Base-by-base conservation (phyloP, 2,113 vertebrate species). In the Tringa solitaria region DNA sequence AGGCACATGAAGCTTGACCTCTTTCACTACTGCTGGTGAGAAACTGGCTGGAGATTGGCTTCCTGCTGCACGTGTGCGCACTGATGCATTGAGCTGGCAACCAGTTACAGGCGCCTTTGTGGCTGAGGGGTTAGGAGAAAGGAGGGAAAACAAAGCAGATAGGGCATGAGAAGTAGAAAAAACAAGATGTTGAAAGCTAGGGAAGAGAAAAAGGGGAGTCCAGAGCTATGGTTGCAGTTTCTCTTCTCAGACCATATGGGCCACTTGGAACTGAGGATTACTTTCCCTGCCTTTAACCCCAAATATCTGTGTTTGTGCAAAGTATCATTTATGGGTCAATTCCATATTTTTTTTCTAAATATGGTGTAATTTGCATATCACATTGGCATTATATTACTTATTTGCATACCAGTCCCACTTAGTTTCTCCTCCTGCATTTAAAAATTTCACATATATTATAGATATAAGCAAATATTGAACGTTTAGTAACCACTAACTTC, bases 1-100 rank as follows among this genome's bases (percentile, higher is more conserved):
- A 16, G 46, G 26, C 6, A 9, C 4, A 1, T 0, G 2, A 33
- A 56, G 16, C 39, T 33, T 37, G 33, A 27, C 7, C 12, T 27
- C 14, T 60, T 9, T 39, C 51, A 14, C 19, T 22, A n/a, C 7
- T 54, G 84, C 43, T 80, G 33, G 14, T 37, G 39, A 56, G 78
- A 5, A 5, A 17, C 16, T 22, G 32, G 30, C 20, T 22, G 7
- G 57, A 5, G 7, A 39, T 11, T n/a, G 16, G 37, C 41, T 64
- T n/a, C 1, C 1, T 33, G 45, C 64, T 69, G 3, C 10, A 0
- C 37, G 26, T 18, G 8, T 16, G 5, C 27, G 33, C 37, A 68
- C 9, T 3, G 13, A 13, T 41, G 48, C 33, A 8, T 2, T 10
- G 83, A 48, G 35, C 54, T 57, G 60, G 43, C 69, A 53, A 28